Evolutionary conservation across 2,113 vertebrate genomes (phyloP).

Genomic region (Anser brachyrhynchus): DNA sequence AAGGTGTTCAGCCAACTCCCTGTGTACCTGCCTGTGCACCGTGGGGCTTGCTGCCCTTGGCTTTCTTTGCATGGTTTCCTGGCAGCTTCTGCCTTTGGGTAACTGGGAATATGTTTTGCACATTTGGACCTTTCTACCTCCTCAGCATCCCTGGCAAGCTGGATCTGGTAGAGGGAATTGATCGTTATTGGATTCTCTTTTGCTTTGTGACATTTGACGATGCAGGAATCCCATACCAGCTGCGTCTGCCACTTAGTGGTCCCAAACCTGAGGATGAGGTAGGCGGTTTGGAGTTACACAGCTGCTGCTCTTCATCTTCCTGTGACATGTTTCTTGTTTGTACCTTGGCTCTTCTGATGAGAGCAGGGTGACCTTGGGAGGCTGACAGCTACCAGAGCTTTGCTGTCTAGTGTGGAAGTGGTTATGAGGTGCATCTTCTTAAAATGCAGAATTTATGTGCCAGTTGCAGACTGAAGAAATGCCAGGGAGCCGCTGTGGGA

Average conservation of each 20-base stretch:
- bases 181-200: neutral
- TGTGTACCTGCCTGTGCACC: neutral
- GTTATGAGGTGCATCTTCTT: neutral
- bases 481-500: accelerated
- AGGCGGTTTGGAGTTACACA: constrained; percentile 11
- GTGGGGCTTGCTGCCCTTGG: neutral
- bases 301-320: constrained; percentile 41
- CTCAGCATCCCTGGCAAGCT: neutral
- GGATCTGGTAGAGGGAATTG: neutral
- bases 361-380: neutral
- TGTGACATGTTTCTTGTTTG: neutral
- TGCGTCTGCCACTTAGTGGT: neutral
- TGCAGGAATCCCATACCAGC: neutral
- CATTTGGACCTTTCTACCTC: neutral
- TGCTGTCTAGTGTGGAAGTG: accelerated
- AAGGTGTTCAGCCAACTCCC: neutral
- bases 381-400: neutral
- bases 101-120: neutral
- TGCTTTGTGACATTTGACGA: neutral
- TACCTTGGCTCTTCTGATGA: neutral
- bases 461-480: neutral
- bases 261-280: neutral
- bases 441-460: neutral
- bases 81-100: neutral
- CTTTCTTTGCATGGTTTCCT: neutral